A percentile compares a stretch with the other conserved stretches of the same genome.
Conservation (phyloP, 30 jellyfish, hydroid and myxozoan genomes). For the Phacellophora camtschatica region DNA sequence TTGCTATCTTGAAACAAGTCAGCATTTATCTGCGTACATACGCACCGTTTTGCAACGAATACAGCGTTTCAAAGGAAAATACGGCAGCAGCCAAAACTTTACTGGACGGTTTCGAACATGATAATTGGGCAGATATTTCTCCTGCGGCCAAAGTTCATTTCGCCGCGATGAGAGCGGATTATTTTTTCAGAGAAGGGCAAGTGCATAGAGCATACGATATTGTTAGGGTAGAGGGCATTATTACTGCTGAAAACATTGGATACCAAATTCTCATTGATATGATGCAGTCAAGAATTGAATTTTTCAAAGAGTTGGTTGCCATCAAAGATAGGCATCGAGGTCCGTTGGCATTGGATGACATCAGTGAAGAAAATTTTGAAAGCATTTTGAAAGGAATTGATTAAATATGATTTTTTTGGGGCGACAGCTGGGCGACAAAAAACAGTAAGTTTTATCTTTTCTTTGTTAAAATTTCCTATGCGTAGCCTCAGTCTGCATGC, state of each 20-base stretch:
- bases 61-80: neutral
- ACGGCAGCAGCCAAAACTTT: neutral
- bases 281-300: neutral
- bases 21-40: neutral
- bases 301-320: neutral
- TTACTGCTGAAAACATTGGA: neutral
- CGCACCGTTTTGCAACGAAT: neutral
- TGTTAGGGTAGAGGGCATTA: neutral
- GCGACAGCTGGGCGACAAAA: too few relatives aligned
- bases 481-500: too few relatives aligned
- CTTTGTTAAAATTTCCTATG: too few relatives aligned
- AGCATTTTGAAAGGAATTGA: neutral
- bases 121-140: neutral
- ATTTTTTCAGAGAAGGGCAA: neutral
- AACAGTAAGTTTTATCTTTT: too few relatives aligned
- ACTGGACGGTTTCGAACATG: constrained; percentile 7
- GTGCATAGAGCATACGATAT: constrained; percentile 1
- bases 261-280: neutral
- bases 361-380: neutral
- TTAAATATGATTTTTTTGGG: neutral
- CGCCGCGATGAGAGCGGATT: neutral
- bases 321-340: too few relatives aligned
- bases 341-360: too few relatives aligned
- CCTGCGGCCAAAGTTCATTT: constrained; percentile 9
- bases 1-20: neutral